Conservation (phyloP, 2,888 invertebrate genomes). For the Cepaea hortensis region DNA sequence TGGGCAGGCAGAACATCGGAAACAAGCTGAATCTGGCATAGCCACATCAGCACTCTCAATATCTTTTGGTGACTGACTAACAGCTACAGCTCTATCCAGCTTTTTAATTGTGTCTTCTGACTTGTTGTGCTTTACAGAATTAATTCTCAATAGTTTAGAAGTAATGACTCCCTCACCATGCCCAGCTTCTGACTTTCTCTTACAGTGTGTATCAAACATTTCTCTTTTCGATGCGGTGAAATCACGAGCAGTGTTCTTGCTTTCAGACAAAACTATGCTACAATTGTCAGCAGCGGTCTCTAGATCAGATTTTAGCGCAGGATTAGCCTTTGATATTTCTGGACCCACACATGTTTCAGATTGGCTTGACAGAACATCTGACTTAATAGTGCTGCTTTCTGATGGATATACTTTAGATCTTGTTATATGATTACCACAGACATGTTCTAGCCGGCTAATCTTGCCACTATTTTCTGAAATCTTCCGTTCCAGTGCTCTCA, state of each 20-base stretch:
- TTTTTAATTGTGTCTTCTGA: neutral
- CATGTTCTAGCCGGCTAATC: no score
- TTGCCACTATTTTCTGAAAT: neutral
- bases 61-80: neutral
- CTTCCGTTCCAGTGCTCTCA: neutral
- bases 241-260: no score
- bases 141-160: neutral
- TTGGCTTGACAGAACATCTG: no score
- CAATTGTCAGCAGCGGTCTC: no score
- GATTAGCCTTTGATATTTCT: no score
- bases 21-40: neutral
- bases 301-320: no score
- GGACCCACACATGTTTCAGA: no score
- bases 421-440: no score
- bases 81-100: neutral
- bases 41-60: neutral
- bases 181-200: neutral
- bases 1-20: slow-evolving; percentile 11
- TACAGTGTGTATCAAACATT: neutral
- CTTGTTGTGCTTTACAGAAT: neutral
- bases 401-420: no score
- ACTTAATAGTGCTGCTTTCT: no score
- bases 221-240: neutral
- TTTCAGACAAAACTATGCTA: no score
- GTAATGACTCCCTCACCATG: neutral